Base-by-base conservation (phyloP, 2,888 invertebrate species). In the Geotrupes spiniger region DNA sequence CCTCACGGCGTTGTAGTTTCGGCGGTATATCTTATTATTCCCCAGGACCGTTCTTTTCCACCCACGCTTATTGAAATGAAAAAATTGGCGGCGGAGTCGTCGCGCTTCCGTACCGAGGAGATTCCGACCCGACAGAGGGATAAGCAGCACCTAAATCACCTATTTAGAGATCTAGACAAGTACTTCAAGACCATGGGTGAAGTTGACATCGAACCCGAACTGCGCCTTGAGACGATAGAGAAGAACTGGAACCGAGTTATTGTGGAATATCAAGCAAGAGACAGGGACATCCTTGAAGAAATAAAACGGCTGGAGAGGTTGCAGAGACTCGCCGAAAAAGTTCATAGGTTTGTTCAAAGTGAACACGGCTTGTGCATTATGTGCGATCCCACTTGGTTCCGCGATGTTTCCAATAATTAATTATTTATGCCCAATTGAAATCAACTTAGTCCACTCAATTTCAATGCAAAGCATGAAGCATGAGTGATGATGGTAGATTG, bases 11-110 rank as follows among this genome's bases (percentile, higher is more conserved):
- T 8, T 40, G 6, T 1, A 1, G 12, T 1, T 31, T 40, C 15
- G 1, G 1, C 33, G 11, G 2, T 14, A 36, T 10, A 21, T 12
- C 4, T 10, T 6, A 21, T 2, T 36, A 16, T 31, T 36, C 28
- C 11, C 15, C 29, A 89, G 76, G 92, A 93, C 72, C 86, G 92
- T 69, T 87, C 89, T 69, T 95, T 94, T 80, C 93, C 96, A 59
- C 82, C 88, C 61, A 93, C 92, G 57, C 80, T 96, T 63, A 90
- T 93, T 66, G 96, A 96, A 76, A 89, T 96, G 87, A 94, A 94
- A 78, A 93, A 94, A 76, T 78, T 96, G 67, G 84, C 93, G 52
- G 83, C 88, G 56, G 97, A 98, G 76, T 87, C 93, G 65, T 86
- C 88, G 70, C 83, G 92, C 65, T 98, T 98, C 81, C 86, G 92